A percentile compares a stretch with the other conserved stretches of the same genome.
phyloP scores from a whole-genome alignment of 2,113 vertebrate species.

The Rallus limicola region DNA sequence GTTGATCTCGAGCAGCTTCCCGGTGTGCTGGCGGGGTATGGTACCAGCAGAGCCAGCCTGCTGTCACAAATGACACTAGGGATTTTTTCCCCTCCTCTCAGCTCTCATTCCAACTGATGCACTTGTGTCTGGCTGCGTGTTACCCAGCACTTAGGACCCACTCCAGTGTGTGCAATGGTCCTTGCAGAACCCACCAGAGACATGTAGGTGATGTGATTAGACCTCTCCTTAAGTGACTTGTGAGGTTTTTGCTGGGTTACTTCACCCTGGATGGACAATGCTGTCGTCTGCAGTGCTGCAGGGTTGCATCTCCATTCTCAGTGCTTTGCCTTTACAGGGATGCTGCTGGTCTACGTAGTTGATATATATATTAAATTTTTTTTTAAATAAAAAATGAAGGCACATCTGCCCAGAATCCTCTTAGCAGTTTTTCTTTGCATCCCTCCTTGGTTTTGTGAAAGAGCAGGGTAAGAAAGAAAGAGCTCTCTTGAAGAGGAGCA shows the following conservation, averaged over 20 bases:
- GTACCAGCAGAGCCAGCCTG: constrained; percentile 28
- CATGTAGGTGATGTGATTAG: not conserved
- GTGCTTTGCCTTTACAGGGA: not conserved
- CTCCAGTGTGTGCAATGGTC: not conserved
- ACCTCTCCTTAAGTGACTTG: not conserved
- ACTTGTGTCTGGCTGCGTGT: not conserved
- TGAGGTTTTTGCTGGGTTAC: not conserved
- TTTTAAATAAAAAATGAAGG: not conserved
- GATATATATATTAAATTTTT: not conserved
- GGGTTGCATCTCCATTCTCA: not conserved
- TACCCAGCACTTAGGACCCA: not conserved
- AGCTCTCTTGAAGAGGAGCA: not conserved
- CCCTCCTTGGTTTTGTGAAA: not conserved
- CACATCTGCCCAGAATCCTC: not conserved
- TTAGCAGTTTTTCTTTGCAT: not conserved
- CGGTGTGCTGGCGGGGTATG: not conserved
- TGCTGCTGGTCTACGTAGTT: not conserved
- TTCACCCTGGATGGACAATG: not conserved
- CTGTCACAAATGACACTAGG: not conserved
- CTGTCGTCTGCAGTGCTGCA: not conserved
- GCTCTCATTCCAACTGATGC: not conserved
- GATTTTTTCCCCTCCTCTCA: not conserved
- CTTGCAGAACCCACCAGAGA: not conserved
- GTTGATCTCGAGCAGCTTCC: constrained; percentile 34
- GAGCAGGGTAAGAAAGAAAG: not conserved